Conservation (phyloP, 37 sponge, comb jelly and placozoan species). For the Theonella swinhoei region DNA sequence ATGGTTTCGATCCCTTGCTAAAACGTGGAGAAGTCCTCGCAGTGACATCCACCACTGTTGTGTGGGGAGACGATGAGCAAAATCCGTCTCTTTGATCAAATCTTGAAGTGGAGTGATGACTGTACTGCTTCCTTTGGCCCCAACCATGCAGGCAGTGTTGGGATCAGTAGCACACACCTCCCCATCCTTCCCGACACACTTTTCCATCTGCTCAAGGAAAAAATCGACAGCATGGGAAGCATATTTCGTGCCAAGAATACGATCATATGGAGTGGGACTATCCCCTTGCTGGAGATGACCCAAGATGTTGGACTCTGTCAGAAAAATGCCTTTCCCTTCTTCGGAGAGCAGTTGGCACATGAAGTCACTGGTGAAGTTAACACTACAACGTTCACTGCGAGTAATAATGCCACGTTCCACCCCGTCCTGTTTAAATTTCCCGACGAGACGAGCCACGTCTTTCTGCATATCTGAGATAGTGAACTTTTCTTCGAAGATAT, state of each 20-base stretch:
- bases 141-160: conserved; percentile 60
- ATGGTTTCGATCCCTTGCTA: conserved; percentile 39
- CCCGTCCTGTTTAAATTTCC: conserved; percentile 60
- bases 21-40: conserved; percentile 45
- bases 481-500: conserved; percentile 84
- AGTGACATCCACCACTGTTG: conserved; percentile 78
- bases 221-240: conserved; percentile 55
- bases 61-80: conserved; percentile 45
- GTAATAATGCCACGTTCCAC: conserved; percentile 62
- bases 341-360: conserved; percentile 60
- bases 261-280: conserved; percentile 79
- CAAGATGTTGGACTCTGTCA: conserved; percentile 49
- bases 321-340: conserved; percentile 76
- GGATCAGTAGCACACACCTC: neutral
- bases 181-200: neutral
- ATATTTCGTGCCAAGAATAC: conserved; percentile 65
- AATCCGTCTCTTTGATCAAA: conserved; percentile 44
- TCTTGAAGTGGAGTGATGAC: conserved; percentile 57
- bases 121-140: conserved; percentile 46
- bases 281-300: conserved; percentile 92
- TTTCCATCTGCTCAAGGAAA: conserved; percentile 37
- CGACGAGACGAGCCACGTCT: conserved; percentile 63
- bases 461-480: conserved; percentile 60
- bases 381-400: conserved; percentile 69
- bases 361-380: conserved; percentile 83